Conservation (phyloP, 1,140 invertebrate species). For the Drosophila albomicans region DNA sequence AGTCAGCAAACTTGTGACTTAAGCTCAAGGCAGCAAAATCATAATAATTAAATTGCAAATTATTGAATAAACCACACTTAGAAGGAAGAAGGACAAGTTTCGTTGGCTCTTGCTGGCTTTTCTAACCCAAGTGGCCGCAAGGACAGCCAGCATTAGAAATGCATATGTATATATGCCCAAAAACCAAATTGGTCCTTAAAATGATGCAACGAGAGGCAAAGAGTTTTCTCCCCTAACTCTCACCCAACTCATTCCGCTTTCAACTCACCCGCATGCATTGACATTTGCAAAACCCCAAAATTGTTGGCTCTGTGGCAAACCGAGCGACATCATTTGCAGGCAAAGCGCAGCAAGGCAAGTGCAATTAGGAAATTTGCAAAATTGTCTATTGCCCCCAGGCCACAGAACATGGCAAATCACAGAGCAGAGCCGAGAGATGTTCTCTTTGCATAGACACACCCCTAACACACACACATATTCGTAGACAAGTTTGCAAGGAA, state of each 20-base stretch:
- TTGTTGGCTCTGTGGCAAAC: slow-evolving; percentile 46
- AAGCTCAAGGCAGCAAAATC: slow-evolving; percentile 3
- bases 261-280: slow-evolving; percentile 20
- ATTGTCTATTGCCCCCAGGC: slow-evolving; percentile 50
- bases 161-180: slow-evolving; percentile 26
- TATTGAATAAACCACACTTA: background rate
- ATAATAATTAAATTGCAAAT: slow-evolving; percentile 15
- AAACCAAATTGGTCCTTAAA: slow-evolving; percentile 50
- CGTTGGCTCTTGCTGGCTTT: slow-evolving; percentile 2
- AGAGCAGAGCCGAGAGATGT: slow-evolving; percentile 30
- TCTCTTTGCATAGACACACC: slow-evolving; percentile 26
- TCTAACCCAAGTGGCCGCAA: slow-evolving; percentile 7
- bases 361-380: slow-evolving; percentile 78
- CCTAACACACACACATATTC: slow-evolving; percentile 23
- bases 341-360: slow-evolving; percentile 54
- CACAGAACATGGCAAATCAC: slow-evolving; percentile 53
- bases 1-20: no score
- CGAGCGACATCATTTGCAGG: slow-evolving; percentile 48
- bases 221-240: background rate
- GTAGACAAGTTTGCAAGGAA: slow-evolving; percentile 1
- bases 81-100: background rate
- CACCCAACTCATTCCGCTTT: background rate
- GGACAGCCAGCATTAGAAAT: slow-evolving; percentile 28
- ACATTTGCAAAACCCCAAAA: slow-evolving; percentile 33
- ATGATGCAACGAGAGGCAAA: slow-evolving; percentile 26